Percentiles rank a stretch among this genome's conserved stretches.
Conservation (phyloP, 2,888 invertebrate genomes). For the Drosophila imparisetae region DNA sequence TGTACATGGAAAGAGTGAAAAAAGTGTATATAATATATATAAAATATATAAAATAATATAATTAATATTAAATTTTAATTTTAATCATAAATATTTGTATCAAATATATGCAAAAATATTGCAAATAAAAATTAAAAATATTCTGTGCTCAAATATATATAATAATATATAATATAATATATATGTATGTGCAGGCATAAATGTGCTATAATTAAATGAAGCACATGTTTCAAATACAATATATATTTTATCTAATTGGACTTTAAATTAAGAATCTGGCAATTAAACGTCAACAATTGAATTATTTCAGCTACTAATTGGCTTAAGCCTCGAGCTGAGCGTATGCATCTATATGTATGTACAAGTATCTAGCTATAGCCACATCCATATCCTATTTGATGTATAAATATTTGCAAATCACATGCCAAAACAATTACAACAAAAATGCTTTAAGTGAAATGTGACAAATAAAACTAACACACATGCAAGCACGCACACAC, state of each 20-base stretch:
- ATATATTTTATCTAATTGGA: neutral
- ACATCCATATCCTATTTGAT: neutral
- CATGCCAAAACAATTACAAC: conserved; percentile 38
- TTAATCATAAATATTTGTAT: neutral
- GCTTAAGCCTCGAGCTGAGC: conserved; percentile 28
- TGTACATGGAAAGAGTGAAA: neutral
- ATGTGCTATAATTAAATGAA: too few relatives aligned
- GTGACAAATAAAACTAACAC: conserved; percentile 8
- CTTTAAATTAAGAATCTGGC: neutral
- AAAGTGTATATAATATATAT: neutral
- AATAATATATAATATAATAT: neutral
- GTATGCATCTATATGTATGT: conserved; percentile 62
- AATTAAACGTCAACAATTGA: conserved; percentile 8
- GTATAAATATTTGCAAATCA: conserved; percentile 40
- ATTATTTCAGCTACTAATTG: conserved; percentile 47
- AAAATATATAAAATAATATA: neutral
- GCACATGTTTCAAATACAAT: too few relatives aligned
- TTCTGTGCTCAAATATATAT: neutral
- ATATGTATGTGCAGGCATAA: too few relatives aligned
- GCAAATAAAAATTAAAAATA: neutral
- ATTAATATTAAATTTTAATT: neutral
- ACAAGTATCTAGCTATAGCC: conserved; percentile 23
- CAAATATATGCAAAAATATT: neutral
- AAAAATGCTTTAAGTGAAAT: conserved; percentile 13
- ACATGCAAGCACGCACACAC: neutral